These are phyloP conservation scores for Melipona bicolor DNA, from an alignment of 2,888 invertebrate genomes.

Conservation along the genomic window DNA sequence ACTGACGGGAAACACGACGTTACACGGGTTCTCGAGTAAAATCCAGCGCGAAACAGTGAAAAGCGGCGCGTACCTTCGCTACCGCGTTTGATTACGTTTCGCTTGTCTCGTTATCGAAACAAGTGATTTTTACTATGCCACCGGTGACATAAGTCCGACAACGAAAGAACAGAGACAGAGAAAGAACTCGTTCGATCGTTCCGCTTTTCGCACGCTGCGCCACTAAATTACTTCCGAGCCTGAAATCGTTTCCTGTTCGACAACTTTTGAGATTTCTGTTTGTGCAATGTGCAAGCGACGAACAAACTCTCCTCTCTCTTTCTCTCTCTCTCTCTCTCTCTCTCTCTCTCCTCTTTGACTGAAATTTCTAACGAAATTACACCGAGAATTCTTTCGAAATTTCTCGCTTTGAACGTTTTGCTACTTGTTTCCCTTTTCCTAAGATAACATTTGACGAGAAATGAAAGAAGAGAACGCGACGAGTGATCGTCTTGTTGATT, in stretches of 20 bases:
- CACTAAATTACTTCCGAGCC: not conserved
- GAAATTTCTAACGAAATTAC: too few relatives aligned
- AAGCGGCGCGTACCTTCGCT: not conserved
- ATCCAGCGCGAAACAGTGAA: conserved; percentile 7
- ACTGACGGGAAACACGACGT: conserved; percentile 22
- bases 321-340: too few relatives aligned
- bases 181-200: not conserved
- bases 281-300: too few relatives aligned
- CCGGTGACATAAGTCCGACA: not conserved
- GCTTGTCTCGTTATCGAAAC: conserved; percentile 30
- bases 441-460: too few relatives aligned
- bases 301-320: too few relatives aligned
- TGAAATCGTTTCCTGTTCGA: not conserved
- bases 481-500: too few relatives aligned
- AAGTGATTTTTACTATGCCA: conserved; percentile 13
- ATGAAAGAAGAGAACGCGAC: too few relatives aligned
- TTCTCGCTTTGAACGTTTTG: not conserved
- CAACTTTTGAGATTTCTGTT: too few relatives aligned
- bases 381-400: not conserved
- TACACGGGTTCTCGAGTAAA: conserved; percentile 12
- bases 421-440: not conserved
- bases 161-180: conserved; percentile 5
- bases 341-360: too few relatives aligned
- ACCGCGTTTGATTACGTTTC: conserved; percentile 8
- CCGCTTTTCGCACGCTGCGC: not conserved